Percentiles rank a stretch among this genome's conserved stretches.
Evolutionary conservation across 2,888 invertebrate genomes (phyloP).

Genomic region (Cerastoderma edule): DNA sequence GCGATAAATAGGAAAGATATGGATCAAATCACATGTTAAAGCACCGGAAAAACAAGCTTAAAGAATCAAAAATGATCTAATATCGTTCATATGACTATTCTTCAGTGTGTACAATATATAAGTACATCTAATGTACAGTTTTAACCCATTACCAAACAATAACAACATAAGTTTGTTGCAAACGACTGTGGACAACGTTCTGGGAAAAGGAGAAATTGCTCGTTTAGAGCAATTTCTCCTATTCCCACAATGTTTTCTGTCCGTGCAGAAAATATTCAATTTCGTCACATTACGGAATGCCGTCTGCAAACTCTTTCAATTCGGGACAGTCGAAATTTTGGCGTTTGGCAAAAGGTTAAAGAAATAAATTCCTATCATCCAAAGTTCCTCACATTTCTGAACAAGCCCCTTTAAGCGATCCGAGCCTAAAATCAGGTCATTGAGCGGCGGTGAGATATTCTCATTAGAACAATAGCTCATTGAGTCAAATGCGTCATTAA

Average conservation of each 20-base stretch:
- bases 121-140: not conserved
- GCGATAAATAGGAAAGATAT: not conserved
- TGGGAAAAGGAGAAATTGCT: conserved; percentile 16
- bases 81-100: not conserved
- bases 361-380: not conserved
- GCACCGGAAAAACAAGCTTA: not conserved
- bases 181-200: not conserved
- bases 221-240: not conserved
- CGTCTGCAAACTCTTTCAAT: not conserved
- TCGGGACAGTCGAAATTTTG: not conserved
- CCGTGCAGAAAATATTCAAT: not conserved
- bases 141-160: not conserved
- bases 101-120: not conserved
- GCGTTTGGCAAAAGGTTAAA: not conserved
- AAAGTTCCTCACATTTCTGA: not conserved
- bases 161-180: not conserved
- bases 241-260: not conserved
- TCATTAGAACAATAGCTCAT: too few relatives aligned
- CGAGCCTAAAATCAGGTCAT: not conserved
- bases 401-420: not conserved
- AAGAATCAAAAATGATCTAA: not conserved
- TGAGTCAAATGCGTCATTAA: too few relatives aligned
- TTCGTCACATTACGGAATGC: not conserved
- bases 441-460: too few relatives aligned
- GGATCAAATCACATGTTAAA: not conserved